These are phyloP conservation scores for Amphiprion ocellaris DNA, from an alignment of 2,113 vertebrate species.

Conservation along the genomic window DNA sequence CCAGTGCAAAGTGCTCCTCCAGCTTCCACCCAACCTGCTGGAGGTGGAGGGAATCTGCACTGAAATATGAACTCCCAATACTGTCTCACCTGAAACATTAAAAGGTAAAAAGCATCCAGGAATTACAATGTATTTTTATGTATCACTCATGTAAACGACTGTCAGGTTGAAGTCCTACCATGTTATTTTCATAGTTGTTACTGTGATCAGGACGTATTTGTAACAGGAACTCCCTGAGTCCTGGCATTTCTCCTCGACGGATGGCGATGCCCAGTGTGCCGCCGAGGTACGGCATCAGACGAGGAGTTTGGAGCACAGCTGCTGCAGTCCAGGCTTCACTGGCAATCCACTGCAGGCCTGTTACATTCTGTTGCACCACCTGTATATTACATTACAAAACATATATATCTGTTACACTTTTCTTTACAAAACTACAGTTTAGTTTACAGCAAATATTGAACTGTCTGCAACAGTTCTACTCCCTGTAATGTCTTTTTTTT, in stretches of 20 bases:
- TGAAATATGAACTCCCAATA: conserved; percentile 81
- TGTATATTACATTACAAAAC: neutral
- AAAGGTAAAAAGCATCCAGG: neutral
- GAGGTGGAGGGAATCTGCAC: conserved; percentile 70
- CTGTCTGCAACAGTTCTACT: too few relatives aligned
- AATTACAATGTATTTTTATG: neutral
- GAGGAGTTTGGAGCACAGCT: conserved; percentile 56
- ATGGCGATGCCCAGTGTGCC: conserved; percentile 82
- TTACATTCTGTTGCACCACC: conserved; percentile 73
- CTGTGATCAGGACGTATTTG: conserved; percentile 55
- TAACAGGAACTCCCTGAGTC: conserved; percentile 74
- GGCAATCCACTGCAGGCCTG: conserved; percentile 80
- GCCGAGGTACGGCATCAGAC: conserved; percentile 69
- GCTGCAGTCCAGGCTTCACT: conserved; percentile 81
- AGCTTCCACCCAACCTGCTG: conserved; percentile 29
- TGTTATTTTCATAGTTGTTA: conserved; percentile 46
- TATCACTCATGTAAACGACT: neutral
- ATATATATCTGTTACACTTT: too few relatives aligned
- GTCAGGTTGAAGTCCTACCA: conserved; percentile 45
- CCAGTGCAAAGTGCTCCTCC: conserved; percentile 66
- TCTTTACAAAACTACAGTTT: too few relatives aligned
- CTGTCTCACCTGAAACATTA: conserved; percentile 53
- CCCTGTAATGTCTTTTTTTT: too few relatives aligned
- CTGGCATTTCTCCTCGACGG: conserved; percentile 77
- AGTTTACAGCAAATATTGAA: too few relatives aligned